These are phyloP conservation scores for Pedicia rivosa DNA, from an alignment of 2,888 invertebrate species.

Conservation along the genomic window DNA sequence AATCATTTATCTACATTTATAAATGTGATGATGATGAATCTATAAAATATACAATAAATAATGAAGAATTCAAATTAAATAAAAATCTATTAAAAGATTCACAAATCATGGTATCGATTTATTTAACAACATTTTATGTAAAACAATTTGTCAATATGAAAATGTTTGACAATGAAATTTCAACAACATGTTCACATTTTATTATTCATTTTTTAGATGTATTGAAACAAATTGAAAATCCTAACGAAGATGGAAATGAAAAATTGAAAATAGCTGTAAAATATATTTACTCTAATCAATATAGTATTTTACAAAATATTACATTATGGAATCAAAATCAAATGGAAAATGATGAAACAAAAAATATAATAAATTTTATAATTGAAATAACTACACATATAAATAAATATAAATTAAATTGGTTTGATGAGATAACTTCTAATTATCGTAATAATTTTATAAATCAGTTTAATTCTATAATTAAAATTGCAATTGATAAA, in stretches of 20 bases:
- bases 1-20: neutral
- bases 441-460: constrained; percentile 24
- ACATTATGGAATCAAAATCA: too few species aligned
- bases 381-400: constrained; percentile 18
- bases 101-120: constrained; percentile 22
- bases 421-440: constrained; percentile 15
- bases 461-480: constrained; percentile 19
- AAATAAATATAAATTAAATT: constrained; percentile 12
- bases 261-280: constrained; percentile 16
- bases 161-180: constrained; percentile 1
- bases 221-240: neutral
- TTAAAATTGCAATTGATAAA: constrained; percentile 9
- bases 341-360: constrained; percentile 16
- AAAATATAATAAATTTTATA: constrained; percentile 16
- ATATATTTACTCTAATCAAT: constrained; percentile 23
- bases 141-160: constrained; percentile 14
- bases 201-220: neutral
- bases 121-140: constrained; percentile 20
- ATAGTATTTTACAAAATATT: constrained; percentile 18
- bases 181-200: neutral
- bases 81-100: too few species aligned
- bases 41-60: constrained; percentile 15
- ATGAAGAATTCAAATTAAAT: too few species aligned
- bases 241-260: neutral
- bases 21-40: neutral